Evolutionary conservation across 2,797 vertebrate species (phyloP), one percentile per base, ranked within the genome.

Genomic region (Rallus crepitans): DNA sequence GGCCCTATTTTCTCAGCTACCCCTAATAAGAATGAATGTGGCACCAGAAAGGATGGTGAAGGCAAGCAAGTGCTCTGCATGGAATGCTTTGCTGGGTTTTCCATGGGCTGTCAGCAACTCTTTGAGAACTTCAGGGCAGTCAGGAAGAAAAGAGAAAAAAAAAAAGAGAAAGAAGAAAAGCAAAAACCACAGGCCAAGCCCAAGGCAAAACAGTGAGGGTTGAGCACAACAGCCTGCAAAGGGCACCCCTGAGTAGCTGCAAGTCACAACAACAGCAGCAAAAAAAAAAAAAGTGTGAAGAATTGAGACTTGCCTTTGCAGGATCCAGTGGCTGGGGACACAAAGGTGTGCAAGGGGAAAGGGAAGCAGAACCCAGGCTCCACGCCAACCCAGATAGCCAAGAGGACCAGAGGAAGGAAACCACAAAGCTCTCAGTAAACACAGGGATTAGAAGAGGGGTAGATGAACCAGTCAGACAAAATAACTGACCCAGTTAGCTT

Each of bases 341-440:
- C 10, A 15, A 89, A 95, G 94, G 86, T 94, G 83, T 12, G 4
- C 53, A 24, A 71, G 42, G 33, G 83, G 52, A 59, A 81, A 55
- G 48, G 80, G 87, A 91, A 89, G 85, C 77, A 91, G 77, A 82
- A 52, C 27, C 40, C 77, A 66, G 93, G 92, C 94, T 69, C 78
- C 4, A 7, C 86, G 96, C 91, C 95, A 95, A n/a, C 2, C 31
- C 80, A 78, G 92, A 95, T 92, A 96, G 94, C 87, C 82, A 85
- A 56, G 52, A 71, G 92, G 64, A 92, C 73, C 15, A 3, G 57
- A 82, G 87, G 94, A 91, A 96, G 90, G 94, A 96, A 96, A 94
- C 68, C 85, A 86, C 91, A 90, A 86, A 94, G 83, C 72, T 76
- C 87, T 88, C 92, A 87, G 66, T 87, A 93, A 94, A 91, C 80